phyloP scores from a whole-genome alignment of 2,797 vertebrate genomes.

The Sebastes diaconus region DNA sequence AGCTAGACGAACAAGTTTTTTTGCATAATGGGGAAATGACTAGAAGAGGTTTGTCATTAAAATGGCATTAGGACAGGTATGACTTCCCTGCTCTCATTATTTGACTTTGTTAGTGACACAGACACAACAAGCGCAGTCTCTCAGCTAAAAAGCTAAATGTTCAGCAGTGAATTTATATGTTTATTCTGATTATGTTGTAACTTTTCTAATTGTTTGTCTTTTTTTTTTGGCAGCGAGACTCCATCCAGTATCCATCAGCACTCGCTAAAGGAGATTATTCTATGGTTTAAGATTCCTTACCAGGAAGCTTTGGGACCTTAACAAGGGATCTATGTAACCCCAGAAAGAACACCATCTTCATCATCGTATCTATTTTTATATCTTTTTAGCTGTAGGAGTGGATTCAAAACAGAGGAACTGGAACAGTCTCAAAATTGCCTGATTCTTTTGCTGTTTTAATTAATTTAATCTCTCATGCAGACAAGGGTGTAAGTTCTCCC shows the following conservation, averaged over 20 bases:
- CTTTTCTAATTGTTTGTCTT: not conserved
- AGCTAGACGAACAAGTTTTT: slow-evolving; percentile 64
- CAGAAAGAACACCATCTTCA: not conserved
- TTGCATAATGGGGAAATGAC: slow-evolving; percentile 46
- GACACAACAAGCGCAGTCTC: not conserved
- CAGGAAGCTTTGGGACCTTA: slow-evolving; percentile 1
- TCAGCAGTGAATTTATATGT: not conserved
- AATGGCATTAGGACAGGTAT: not conserved
- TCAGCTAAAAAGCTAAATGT: not conserved
- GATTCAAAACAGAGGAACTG: not conserved
- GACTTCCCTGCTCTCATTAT: not conserved
- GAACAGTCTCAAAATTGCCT: not conserved
- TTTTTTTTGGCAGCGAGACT: slow-evolving; percentile 18
- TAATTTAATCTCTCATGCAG: not conserved
- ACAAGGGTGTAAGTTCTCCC: not conserved
- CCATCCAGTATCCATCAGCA: not conserved
- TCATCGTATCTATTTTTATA: not conserved
- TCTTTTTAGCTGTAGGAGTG: not conserved
- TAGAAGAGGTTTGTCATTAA: slow-evolving; percentile 14
- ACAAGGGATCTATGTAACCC: not conserved
- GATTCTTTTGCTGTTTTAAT: not conserved
- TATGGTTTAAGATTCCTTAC: slow-evolving; percentile 9
- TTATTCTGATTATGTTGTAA: not conserved
- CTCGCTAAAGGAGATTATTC: not conserved
- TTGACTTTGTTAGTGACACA: not conserved